A percentile compares a stretch with the other conserved stretches of the same genome.
phyloP scores from a whole-genome alignment of 2,797 vertebrate species.

The Mormyrus hasselquistii region DNA sequence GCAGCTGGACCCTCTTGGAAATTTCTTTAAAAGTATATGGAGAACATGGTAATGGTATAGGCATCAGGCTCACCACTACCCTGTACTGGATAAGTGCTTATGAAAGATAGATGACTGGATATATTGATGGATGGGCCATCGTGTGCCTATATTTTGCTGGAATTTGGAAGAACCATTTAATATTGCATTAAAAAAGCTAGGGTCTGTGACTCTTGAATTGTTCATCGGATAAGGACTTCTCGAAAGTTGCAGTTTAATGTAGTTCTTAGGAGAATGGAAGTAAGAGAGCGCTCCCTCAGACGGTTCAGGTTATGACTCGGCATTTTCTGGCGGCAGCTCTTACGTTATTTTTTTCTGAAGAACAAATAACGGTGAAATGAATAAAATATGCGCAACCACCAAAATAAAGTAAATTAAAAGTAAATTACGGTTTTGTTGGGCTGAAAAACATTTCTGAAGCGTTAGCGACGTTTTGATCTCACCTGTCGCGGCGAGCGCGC shows the following conservation, averaged over 20 bases:
- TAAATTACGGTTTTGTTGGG: background rate
- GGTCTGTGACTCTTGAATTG: background rate
- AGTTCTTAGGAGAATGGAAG: background rate
- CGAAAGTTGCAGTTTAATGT: background rate
- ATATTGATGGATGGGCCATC: background rate
- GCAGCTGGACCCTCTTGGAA: too few relatives aligned
- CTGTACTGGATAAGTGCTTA: background rate
- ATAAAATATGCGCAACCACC: background rate
- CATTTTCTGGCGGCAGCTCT: background rate
- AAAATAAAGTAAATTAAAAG: slow-evolving; percentile 1
- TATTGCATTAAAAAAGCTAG: background rate
- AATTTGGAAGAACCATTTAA: background rate
- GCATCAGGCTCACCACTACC: background rate
- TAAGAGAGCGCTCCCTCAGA: background rate
- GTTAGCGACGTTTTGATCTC: background rate
- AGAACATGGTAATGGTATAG: background rate
- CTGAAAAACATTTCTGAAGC: background rate
- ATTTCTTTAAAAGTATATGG: background rate
- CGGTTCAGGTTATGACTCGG: background rate
- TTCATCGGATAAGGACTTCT: background rate
- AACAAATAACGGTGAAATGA: background rate
- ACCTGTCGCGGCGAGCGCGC: background rate
- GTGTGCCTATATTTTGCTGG: background rate
- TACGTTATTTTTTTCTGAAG: background rate
- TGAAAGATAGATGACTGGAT: background rate